phyloP scores from a whole-genome alignment of 2,113 vertebrate genomes.

The Pelecanus crispus region DNA sequence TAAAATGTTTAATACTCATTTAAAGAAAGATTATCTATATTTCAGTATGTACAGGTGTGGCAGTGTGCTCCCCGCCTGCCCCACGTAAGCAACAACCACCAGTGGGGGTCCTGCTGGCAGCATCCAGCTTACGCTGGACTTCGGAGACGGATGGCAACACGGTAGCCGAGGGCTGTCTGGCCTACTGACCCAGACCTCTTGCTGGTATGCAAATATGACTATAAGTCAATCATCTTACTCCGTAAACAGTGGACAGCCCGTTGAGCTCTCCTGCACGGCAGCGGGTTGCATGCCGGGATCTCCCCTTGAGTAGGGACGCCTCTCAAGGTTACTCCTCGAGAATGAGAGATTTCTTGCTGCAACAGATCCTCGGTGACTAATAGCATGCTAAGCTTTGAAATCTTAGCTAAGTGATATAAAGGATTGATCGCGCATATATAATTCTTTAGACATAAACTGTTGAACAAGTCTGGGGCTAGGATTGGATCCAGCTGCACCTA shows the following conservation, averaged over 20 bases:
- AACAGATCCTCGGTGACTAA: neutral
- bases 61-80: neutral
- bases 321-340: neutral
- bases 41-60: neutral
- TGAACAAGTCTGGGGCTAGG: neutral
- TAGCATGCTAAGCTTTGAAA: neutral
- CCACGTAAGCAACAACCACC: neutral
- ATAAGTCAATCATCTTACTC: neutral
- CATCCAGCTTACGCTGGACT: neutral
- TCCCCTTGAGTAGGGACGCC: neutral
- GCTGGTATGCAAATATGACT: neutral
- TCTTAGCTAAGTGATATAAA: neutral
- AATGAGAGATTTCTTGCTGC: neutral
- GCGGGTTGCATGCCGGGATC: neutral
- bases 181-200: neutral
- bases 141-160: neutral
- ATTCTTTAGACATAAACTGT: neutral
- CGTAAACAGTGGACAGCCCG: neutral
- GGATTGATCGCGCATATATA: neutral
- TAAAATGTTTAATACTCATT: constrained; percentile 21
- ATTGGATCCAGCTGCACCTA: neutral
- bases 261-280: neutral
- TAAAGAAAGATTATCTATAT: neutral
- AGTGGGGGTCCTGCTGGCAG: neutral
- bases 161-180: neutral